Evolutionary conservation across 1,140 invertebrate genomes (phyloP), one percentile per base, ranked within the genome.

Genomic region (Papilio polyxenes): DNA sequence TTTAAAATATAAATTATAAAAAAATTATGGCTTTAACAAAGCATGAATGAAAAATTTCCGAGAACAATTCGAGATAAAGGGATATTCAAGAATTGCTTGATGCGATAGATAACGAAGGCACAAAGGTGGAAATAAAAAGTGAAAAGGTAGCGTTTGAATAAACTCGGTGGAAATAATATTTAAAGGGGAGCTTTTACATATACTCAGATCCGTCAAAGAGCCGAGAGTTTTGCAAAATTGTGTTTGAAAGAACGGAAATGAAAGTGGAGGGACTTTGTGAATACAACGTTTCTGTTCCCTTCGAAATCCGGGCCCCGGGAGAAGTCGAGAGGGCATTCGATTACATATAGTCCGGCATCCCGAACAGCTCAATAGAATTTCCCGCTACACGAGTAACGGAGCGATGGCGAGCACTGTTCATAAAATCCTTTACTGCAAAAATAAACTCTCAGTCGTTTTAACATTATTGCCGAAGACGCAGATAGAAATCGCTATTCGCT

Each of bases 211-310:
- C 82, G 81, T 83, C 85, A 86, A 84, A 86, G 85, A 83, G 75
- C 62, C 69, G 82, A 83, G 65, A 84, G 81, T 53, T 84, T 86
- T 69, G 80, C 74, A 53, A 83, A 83, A 84, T 87, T 85, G 81
- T 87, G 83, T 87, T 85, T 79, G 83, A 85, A 83, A 78, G 85
- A 86, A 85, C 85, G 86, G 85, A 87, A 87, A 87, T 87, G 84
- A 86, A 84, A 85, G 82, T 74, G 23, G 75, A 83, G 84, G 80
- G 82, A 69, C 78, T 80, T 69, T 80, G 78, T 80, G 59, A 69
- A 65, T 40, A 48, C 78, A 69, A 44, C n/a, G 56, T 69, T 48
- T 49, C 78, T 44, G n/a, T 59, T 59, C 59, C 59, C 56, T 69
- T 65, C 10, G 20, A 59, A 80, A 80, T 80, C 48, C 48, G 37